Evolutionary conservation across 1,140 invertebrate genomes (phyloP), one percentile per base, ranked within the genome.

Genomic region (Pogonognathellus flavescens): DNA sequence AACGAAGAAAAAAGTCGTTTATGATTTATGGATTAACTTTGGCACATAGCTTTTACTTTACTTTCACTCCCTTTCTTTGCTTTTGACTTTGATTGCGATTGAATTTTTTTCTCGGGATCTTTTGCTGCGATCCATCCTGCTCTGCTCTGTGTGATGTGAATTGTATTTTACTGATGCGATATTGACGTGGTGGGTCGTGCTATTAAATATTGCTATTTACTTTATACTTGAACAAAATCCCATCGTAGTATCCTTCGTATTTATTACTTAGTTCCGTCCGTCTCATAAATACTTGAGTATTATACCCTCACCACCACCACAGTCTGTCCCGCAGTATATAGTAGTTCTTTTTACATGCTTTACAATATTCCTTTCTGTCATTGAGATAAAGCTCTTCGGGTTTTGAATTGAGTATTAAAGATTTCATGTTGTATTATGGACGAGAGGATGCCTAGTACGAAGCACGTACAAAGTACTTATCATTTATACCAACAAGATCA

Each of bases 401-500:
- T 76, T 5, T 18, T 14, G 70, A 76, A 31, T 49, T 41, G 70
- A 49, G 49, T 76, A 76, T 49, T 76, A 76, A 76, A 31, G 49
- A 76, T 76, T 25, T 76, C 41, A 49, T 57, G 53, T 57, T 57
- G 11, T n/a, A 4, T 2, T 41, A 41, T 41, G 31, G 10, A 66
- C 3, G 22, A 25, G 62, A 25, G 25, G 20, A 66, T 25, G 22
- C 11, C 20, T 25, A 16, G 70, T 11, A 49, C 41, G 18, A 31
- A 76, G 70, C 70, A 76, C 70, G 31, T 41, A 76, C 25, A 11
- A 49, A 31, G 25, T 49, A 76, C 70, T 76, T 76, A 76, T 76
- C 70, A 76, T 76, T 76, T 76, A 76, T 76, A 31, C 70, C 41
- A 76, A 49, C 70, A 76, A 31, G 41, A 76, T 50, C 70, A 18